Evolutionary conservation across 23 tunicate species (phyloP).

Genomic region (Phallusia fumigata): DNA sequence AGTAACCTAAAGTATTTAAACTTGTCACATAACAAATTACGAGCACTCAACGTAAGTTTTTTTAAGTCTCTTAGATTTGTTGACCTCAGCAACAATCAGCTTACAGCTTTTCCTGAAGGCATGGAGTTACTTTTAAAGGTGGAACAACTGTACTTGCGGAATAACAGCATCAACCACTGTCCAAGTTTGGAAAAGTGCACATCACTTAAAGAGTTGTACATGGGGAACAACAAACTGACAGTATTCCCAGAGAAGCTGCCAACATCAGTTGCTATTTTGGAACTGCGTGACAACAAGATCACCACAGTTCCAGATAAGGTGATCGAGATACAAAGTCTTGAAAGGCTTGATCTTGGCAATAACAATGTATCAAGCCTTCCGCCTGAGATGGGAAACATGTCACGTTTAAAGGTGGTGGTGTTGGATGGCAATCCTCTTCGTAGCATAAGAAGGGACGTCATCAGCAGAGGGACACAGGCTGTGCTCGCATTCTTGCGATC

Average conservation of each 20-base stretch:
- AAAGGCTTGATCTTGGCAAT: conserved; percentile 78
- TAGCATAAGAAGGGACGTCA: conserved; percentile 70
- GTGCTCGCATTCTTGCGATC: conserved; percentile 63
- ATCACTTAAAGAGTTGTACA: conserved; percentile 48
- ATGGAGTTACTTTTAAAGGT: conserved; percentile 23
- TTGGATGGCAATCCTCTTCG: conserved; percentile 85
- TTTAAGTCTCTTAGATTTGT: conserved; percentile 25
- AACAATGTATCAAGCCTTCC: conserved; percentile 73
- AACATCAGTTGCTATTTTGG: conserved; percentile 40
- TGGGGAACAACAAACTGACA: conserved; percentile 61
- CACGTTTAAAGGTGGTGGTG: conserved; percentile 42
- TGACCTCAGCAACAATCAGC: conserved; percentile 55
- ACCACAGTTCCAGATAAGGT: conserved; percentile 22
- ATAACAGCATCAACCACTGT: conserved; percentile 34
- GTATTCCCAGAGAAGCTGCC: conserved; percentile 42
- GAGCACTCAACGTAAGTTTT: conserved; percentile 18
- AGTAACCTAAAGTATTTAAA: conserved; percentile 40
- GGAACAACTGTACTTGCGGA: conserved; percentile 50
- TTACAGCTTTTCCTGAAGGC: conserved; percentile 38
- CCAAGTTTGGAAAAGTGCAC: conserved; percentile 46
- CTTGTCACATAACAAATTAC: conserved; percentile 41
- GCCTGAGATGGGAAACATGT: conserved; percentile 68
- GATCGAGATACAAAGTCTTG: conserved; percentile 20
- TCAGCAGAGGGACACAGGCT: conserved; percentile 72
- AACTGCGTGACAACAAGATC: conserved; percentile 79